Conservation (phyloP, 2,113 vertebrate genomes). For the Suncus etruscus region DNA sequence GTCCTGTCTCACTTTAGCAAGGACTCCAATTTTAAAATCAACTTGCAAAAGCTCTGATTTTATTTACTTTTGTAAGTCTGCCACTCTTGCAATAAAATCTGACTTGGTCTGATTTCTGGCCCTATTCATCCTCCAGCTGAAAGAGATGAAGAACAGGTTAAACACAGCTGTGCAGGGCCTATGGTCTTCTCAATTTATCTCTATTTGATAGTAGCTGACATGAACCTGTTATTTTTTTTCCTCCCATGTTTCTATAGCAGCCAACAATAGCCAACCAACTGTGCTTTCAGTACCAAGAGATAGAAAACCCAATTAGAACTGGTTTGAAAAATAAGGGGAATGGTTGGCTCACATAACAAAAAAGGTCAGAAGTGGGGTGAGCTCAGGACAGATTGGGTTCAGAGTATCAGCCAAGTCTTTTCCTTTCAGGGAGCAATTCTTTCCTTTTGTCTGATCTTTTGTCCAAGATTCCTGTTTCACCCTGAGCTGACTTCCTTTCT, state of each 20-base stretch:
- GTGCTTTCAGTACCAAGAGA: constrained; percentile 28
- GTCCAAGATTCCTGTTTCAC: not conserved
- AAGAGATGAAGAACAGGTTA: constrained; percentile 25
- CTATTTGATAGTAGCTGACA: constrained; percentile 49
- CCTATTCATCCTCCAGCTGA: constrained; percentile 46
- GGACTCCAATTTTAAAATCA: not conserved
- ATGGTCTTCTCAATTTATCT: constrained; percentile 49
- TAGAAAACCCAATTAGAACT: constrained; percentile 28
- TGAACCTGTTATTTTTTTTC: constrained; percentile 37
- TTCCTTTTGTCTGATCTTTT: not conserved
- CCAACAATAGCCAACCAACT: constrained; percentile 54
- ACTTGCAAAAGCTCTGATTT: constrained; percentile 17
- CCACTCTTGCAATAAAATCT: constrained; percentile 58
- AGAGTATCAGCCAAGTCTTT: not conserved
- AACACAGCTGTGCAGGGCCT: not conserved
- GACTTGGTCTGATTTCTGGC: constrained; percentile 58
- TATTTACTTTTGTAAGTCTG: constrained; percentile 38
- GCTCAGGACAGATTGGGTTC: not conserved
- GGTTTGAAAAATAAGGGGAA: constrained; percentile 33
- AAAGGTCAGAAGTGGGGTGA: constrained; percentile 5
- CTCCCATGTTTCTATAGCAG: constrained; percentile 27
- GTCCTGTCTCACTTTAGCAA: not conserved
- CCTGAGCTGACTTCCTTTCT: not conserved
- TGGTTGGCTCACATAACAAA: not conserved
- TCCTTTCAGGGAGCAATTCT: not conserved